Conservation (phyloP, 2,888 invertebrate genomes). For the Drepanosiphum platanoidis region DNA sequence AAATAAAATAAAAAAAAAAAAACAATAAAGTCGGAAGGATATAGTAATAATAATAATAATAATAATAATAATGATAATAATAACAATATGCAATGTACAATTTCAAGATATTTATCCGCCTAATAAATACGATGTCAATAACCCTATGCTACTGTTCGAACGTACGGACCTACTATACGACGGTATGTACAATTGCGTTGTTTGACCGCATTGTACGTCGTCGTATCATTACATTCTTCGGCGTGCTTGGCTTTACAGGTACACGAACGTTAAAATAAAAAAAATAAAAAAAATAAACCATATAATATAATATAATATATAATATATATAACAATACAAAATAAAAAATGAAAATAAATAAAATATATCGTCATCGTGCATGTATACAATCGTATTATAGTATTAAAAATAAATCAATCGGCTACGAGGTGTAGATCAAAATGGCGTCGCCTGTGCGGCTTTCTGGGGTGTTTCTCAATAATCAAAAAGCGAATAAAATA, state of each 20-base stretch:
- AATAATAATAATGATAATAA: slow-evolving; percentile 20
- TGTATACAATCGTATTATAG: slow-evolving; percentile 38
- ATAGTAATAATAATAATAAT: slow-evolving; percentile 18
- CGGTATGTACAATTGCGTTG: slow-evolving; percentile 41
- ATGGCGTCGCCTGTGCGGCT: slow-evolving; percentile 19
- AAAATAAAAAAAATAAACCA: slow-evolving; percentile 4
- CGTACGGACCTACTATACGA: slow-evolving; percentile 36
- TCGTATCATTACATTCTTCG: slow-evolving; percentile 21
- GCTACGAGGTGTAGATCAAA: slow-evolving; percentile 53
- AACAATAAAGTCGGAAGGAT: slow-evolving; percentile 9
- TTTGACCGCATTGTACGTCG: slow-evolving; percentile 39
- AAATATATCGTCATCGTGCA: slow-evolving; percentile 39
- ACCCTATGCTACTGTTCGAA: slow-evolving; percentile 35
- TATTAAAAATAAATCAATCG: slow-evolving; percentile 34
- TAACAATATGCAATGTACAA: slow-evolving; percentile 52
- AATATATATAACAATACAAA: not conserved
- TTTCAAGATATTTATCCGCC: slow-evolving; percentile 30
- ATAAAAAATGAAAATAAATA: not conserved
- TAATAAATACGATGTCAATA: slow-evolving; percentile 30
- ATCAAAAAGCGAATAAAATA: slow-evolving; percentile 50
- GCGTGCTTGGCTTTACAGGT: slow-evolving; percentile 60
- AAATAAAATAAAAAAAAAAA: not conserved
- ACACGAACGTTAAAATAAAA: slow-evolving; percentile 23
- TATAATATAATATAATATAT: slow-evolving; percentile 6
- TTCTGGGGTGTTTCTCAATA: slow-evolving; percentile 48